Base-by-base conservation (phyloP, 2,888 invertebrate species). In the Saturnia pavonia region DNA sequence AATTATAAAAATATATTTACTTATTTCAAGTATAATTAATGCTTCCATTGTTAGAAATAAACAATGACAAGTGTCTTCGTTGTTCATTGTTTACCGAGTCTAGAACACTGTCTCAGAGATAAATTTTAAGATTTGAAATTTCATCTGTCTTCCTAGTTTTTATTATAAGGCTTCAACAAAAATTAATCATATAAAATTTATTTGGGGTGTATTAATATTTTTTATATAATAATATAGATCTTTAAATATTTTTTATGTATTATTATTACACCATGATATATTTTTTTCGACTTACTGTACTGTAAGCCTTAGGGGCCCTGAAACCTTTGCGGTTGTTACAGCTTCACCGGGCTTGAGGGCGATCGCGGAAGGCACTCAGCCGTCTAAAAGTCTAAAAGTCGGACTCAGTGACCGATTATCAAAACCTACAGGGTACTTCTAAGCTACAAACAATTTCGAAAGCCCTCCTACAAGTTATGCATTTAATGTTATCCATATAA, bases 101-200 rank as follows among this genome's bases (percentile, higher is more conserved):
- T 65, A 65, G 19, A 65, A 40, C 65, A 65, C 16, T 63, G 40
- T 65, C 65, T 65, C 9, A 65, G 40, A 16, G 19, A 65, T 65
- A 65, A 34, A 40, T 65, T 40, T 40, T 2, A 19, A 40, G 40
- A 16, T 65, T 40, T 65, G 40, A 40, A n/a, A 34, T 65, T n/a
- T n/a, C 34, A 60, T 60, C 57, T 27, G 14, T 60, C 12, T 60
- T 27, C 12, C 27, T 25, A 60, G 57, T 2, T 60, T 60, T 27
- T 60, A 57, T n/a, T n/a, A 57, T 16, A 14, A 60, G 1, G 12
- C 57, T 60, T 60, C 57, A 25, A 14, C 57, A 60, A 60, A 27
- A 60, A 60, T 1, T 54, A 54, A 22, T 54, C 54, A n/a, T 22
- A 54, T 22, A 54, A 11, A 19, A 48, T 19, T 48, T 14, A 1